These are phyloP conservation scores for Sciurus carolinensis DNA, from an alignment of 2,797 vertebrate genomes.

Conservation along the genomic window DNA sequence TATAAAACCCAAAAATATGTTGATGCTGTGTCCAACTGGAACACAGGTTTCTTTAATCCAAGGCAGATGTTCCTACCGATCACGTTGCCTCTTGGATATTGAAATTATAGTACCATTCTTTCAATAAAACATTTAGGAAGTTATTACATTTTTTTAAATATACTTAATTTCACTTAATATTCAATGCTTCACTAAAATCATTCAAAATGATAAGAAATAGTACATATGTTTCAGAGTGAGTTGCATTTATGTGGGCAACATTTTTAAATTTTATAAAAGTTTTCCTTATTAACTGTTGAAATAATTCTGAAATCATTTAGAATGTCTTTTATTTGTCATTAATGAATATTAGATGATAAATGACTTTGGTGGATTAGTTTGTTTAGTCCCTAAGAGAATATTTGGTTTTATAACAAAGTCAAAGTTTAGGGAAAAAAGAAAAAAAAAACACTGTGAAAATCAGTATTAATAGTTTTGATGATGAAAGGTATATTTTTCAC, in stretches of 20 bases:
- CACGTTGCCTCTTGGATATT: background rate
- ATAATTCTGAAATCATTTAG: conserved; percentile 30
- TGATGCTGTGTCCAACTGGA: background rate
- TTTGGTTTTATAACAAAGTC: conserved; percentile 32
- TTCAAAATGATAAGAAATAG: conserved; percentile 20
- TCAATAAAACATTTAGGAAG: conserved; percentile 13
- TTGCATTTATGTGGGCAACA: background rate
- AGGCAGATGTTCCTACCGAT: background rate
- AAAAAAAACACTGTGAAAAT: background rate
- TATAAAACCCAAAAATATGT: background rate
- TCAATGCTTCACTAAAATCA: conserved; percentile 55
- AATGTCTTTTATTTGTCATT: background rate
- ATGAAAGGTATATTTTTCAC: background rate
- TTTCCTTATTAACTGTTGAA: background rate
- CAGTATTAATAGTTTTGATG: background rate
- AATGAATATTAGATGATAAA: conserved; percentile 29
- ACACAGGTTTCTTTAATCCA: background rate
- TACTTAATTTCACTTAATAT: background rate
- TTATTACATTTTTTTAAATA: conserved; percentile 47
- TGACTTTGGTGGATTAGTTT: background rate
- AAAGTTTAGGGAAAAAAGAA: background rate
- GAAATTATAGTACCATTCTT: background rate
- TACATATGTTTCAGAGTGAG: conserved; percentile 5
- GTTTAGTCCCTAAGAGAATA: background rate
- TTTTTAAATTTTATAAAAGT: conserved; percentile 25